phyloP scores from a whole-genome alignment of 2,113 vertebrate species.

The Salvelinus sp. region DNA sequence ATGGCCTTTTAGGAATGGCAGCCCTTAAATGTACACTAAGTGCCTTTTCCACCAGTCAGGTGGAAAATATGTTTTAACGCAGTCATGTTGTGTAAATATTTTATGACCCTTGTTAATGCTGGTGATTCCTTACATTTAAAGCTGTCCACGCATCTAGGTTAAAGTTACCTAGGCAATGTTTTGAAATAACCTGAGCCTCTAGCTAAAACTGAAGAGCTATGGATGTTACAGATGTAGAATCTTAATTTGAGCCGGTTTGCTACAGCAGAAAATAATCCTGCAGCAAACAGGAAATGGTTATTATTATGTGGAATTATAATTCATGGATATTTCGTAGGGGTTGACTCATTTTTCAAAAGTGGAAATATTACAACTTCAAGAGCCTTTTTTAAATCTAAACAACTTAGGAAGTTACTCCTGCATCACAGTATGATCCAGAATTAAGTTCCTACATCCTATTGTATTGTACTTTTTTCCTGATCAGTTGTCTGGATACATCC shows the following conservation, averaged over 20 bases:
- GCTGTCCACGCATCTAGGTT: slow-evolving; percentile 30
- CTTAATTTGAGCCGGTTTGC: too few species aligned
- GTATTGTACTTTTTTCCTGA: slow-evolving; percentile 22
- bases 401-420: too few species aligned
- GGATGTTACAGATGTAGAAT: not conserved
- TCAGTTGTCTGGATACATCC: slow-evolving; percentile 39
- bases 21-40: slow-evolving; percentile 68
- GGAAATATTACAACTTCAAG: too few species aligned
- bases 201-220: slow-evolving; percentile 1
- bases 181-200: not conserved
- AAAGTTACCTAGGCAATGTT: not conserved
- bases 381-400: too few species aligned
- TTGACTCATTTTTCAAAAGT: too few species aligned
- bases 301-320: too few species aligned
- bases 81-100: slow-evolving; percentile 75
- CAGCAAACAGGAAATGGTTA: too few species aligned
- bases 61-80: slow-evolving; percentile 74
- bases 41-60: slow-evolving; percentile 70
- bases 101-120: slow-evolving; percentile 71
- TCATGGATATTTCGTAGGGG: too few species aligned
- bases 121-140: slow-evolving; percentile 55
- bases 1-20: slow-evolving; percentile 67
- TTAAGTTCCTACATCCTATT: not conserved
- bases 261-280: too few species aligned
- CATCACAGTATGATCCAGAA: too few species aligned